Evolutionary conservation across 1,140 invertebrate genomes (phyloP).

Genomic region (Parasteatoda tepidariorum): DNA sequence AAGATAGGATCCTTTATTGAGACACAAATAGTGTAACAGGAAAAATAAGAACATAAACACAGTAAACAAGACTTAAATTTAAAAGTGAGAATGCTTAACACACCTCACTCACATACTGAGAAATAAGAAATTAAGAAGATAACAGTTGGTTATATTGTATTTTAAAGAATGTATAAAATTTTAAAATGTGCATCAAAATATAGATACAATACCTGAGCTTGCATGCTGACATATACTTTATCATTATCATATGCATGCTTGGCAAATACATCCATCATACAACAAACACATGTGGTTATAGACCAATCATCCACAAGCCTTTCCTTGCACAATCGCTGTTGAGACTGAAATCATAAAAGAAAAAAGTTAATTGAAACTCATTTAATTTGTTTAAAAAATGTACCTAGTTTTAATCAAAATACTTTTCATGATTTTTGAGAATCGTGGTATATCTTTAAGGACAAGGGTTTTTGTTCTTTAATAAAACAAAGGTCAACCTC

Average conservation of each 20-base stretch:
- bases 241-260: slow-evolving; percentile 20
- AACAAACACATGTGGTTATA: slow-evolving; percentile 32
- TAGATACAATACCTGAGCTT: slow-evolving; percentile 15
- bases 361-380: background rate
- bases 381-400: background rate
- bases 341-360: slow-evolving; percentile 21
- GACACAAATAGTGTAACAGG: too few species aligned
- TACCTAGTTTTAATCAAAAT: background rate
- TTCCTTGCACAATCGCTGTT: slow-evolving; percentile 24
- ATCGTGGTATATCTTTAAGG: background rate
- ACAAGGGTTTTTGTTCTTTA: background rate
- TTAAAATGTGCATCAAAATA: background rate
- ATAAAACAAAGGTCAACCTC: too few species aligned
- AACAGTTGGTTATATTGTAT: too few species aligned
- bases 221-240: slow-evolving; percentile 11
- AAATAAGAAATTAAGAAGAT: too few species aligned
- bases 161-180: too few species aligned
- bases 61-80: too few species aligned
- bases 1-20: too few species aligned
- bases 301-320: slow-evolving; percentile 32
- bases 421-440: background rate
- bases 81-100: too few species aligned
- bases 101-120: too few species aligned
- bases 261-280: slow-evolving; percentile 43
- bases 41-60: too few species aligned